These are phyloP conservation scores for Leptopilina myrica DNA, from an alignment of 2,888 invertebrate genomes.

Conservation along the genomic window DNA sequence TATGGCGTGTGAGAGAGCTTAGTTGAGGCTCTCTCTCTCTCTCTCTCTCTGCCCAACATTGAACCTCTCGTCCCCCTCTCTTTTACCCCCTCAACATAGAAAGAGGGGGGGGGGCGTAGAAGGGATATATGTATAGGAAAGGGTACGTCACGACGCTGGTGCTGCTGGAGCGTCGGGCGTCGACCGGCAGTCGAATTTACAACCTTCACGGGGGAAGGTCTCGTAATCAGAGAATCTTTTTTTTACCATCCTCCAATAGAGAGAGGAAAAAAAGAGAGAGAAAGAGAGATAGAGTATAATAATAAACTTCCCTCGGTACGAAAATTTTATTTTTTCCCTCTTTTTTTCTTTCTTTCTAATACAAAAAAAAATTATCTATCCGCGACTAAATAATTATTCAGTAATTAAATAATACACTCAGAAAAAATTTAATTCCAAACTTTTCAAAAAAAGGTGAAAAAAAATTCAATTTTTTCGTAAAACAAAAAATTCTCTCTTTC, in stretches of 20 bases:
- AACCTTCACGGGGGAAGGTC: constrained; percentile 65
- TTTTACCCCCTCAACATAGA: not conserved
- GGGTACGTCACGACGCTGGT: constrained; percentile 55
- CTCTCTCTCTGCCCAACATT: no score
- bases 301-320: constrained; percentile 2
- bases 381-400: no score
- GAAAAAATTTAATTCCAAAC: no score
- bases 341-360: not conserved
- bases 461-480: no score
- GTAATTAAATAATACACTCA: no score
- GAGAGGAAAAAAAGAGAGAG: no score
- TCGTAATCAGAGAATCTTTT: constrained; percentile 47
- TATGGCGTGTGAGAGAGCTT: constrained; percentile 32
- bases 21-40: constrained; percentile 12
- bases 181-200: constrained; percentile 73
- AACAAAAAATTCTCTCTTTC: no score
- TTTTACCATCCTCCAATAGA: no score
- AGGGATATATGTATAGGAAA: constrained; percentile 34
- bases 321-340: not conserved
- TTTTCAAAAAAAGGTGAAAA: no score
- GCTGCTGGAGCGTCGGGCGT: constrained; percentile 70
- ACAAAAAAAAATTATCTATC: no score
- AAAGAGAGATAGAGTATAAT: no score
- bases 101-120: constrained; percentile 1
- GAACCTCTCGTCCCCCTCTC: no score